A percentile compares a stretch with the other conserved stretches of the same genome.
These are phyloP conservation scores for Tupaia chinensis DNA, from an alignment of 2,113 vertebrate genomes.

Conservation along the genomic window DNA sequence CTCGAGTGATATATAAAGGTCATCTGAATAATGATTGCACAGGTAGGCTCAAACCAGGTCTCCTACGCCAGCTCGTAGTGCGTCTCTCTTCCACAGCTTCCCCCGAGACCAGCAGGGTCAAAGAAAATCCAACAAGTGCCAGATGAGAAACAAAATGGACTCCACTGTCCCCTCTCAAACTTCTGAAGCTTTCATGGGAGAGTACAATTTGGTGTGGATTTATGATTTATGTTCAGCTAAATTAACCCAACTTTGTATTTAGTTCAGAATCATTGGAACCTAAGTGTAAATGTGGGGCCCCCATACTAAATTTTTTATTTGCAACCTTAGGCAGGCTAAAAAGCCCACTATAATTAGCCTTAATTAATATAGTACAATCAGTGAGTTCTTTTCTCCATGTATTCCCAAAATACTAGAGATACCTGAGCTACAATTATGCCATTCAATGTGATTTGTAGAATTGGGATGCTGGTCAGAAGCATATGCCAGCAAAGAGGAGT, in stretches of 20 bases:
- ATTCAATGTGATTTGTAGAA: not conserved
- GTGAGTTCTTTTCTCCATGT: not conserved
- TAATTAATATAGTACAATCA: not conserved
- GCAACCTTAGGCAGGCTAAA: not conserved
- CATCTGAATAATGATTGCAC: not conserved
- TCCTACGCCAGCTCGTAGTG: not conserved
- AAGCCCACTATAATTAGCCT: not conserved
- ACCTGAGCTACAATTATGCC: not conserved
- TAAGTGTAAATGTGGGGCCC: not conserved
- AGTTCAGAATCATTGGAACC: not conserved
- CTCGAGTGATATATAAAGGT: slow-evolving; percentile 22
- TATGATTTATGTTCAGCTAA: not conserved
- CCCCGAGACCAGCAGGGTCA: not conserved
- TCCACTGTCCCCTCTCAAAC: not conserved
- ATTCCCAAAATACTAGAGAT: not conserved
- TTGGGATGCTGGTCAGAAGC: not conserved
- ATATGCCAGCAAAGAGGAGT: not conserved
- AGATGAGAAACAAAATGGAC: not conserved
- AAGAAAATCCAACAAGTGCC: not conserved
- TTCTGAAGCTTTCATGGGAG: not conserved
- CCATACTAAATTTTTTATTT: not conserved
- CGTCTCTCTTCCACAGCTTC: not conserved
- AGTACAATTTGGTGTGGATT: not conserved
- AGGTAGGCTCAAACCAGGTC: not conserved
- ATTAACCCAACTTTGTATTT: slow-evolving; percentile 26